Evolutionary conservation across 1,140 invertebrate genomes (phyloP).

Genomic region (Drosophila sechellia): DNA sequence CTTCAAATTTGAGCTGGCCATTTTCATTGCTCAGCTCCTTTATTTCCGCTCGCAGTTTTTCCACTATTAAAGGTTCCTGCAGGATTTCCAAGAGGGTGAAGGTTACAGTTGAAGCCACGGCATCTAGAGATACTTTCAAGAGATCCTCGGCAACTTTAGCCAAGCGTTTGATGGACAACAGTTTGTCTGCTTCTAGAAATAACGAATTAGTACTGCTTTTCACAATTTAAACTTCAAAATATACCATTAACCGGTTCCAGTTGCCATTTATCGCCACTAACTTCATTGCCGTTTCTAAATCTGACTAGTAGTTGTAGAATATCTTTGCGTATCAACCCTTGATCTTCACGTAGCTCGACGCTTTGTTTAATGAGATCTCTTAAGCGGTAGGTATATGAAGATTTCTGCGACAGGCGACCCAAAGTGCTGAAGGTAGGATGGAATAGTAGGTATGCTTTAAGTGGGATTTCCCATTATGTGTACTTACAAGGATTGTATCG

Average conservation of each 20-base stretch:
- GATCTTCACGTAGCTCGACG: slow-evolving; percentile 62
- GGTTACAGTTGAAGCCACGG: slow-evolving; percentile 58
- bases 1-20: slow-evolving; percentile 50
- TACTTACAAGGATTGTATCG: slow-evolving; percentile 70
- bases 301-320: slow-evolving; percentile 72
- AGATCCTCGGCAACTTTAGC: slow-evolving; percentile 70
- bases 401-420: slow-evolving; percentile 60
- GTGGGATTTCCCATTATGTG: not conserved
- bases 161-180: slow-evolving; percentile 64
- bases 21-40: slow-evolving; percentile 29
- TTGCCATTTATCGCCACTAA: slow-evolving; percentile 60
- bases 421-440: slow-evolving; percentile 50
- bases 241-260: slow-evolving; percentile 58
- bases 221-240: not conserved
- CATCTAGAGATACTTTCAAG: slow-evolving; percentile 60
- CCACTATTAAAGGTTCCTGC: slow-evolving; percentile 63
- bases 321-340: slow-evolving; percentile 69
- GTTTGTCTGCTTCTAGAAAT: slow-evolving; percentile 64
- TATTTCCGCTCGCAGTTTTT: slow-evolving; percentile 65
- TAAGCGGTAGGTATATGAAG: slow-evolving; percentile 69
- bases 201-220: too few relatives aligned
- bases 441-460: not conserved
- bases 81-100: slow-evolving; percentile 70
- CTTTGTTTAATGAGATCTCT: slow-evolving; percentile 61
- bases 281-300: slow-evolving; percentile 75